Base-by-base conservation (phyloP, 2,113 vertebrate genomes). In the Nothoprocta pentlandii region DNA sequence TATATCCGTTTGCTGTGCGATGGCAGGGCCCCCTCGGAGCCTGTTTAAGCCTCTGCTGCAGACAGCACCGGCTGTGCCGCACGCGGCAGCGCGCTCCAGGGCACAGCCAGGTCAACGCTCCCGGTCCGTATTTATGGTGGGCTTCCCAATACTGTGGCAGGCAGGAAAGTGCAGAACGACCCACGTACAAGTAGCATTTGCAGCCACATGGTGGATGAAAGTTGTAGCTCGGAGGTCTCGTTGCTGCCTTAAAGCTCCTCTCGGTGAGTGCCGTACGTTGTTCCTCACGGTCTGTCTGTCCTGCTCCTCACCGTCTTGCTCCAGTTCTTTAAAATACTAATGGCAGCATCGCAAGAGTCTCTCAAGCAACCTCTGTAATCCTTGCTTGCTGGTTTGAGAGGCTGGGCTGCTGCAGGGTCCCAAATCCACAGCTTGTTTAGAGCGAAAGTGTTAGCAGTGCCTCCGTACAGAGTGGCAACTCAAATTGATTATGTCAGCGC, bases 401-500 rank as follows among this genome's bases (percentile, higher is more conserved):
- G 59, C 44, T 80, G 74, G 80, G 64, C n/a, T 89, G n/a, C 53
- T 53, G 44, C 67, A 49, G 42, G 76, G 53, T 53, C 80, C 85
- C 28, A 59, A 59, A 78, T 51, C 59, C 0, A 1, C 39, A 17
- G 14, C 56, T 76, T 78, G 39, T 34, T 67, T 21, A 13, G 39
- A 10, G 9, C 22, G 49, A 16, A 86, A 62, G 44, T 34, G 46
- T 32, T 56, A 70, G 62, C 66, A 32, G 84, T 85, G 67, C 46
- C 79, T 95, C 36, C 10, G 51, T 89, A 85, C 23, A 6, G 53
- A 80, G 30, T 7, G 4, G 62, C 49, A 92, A 59, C 23, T 92
- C 82, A 78, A 94, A 97, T 89, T 95, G 93, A 80, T 94, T 92
- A 32, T 93, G 94, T 87, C 94, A 92, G 77, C 39, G 91, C 44